Conservation (phyloP, 2,797 vertebrate genomes). For the Ara ararauna region DNA sequence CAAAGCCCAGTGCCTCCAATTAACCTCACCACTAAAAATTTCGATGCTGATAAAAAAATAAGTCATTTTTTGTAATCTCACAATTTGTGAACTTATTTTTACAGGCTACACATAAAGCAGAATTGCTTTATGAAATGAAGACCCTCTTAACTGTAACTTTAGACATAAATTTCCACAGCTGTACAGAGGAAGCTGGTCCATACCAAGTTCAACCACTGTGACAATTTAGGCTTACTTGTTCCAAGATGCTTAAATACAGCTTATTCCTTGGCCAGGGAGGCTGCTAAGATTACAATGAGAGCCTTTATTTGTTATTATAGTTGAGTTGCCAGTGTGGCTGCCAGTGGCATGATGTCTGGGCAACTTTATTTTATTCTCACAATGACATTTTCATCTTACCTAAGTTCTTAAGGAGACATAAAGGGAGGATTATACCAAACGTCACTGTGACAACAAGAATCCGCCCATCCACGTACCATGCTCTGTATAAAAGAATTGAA, state of each 20-base stretch:
- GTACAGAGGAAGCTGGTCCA: not conserved
- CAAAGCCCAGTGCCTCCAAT: not conserved
- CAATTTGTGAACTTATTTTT: not conserved
- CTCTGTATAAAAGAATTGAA: slow-evolving; percentile 77
- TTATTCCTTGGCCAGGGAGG: not conserved
- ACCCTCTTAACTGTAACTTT: not conserved
- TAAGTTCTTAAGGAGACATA: slow-evolving; percentile 93
- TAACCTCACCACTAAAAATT: not conserved
- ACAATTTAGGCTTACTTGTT: slow-evolving; percentile 9
- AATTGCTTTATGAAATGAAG: not conserved
- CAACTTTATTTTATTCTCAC: not conserved
- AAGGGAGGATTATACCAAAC: slow-evolving; percentile 87
- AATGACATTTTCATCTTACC: slow-evolving; percentile 79
- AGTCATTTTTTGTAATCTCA: not conserved
- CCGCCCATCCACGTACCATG: slow-evolving; percentile 93
- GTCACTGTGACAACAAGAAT: slow-evolving; percentile 90
- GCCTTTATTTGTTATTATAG: not conserved
- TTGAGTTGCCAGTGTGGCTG: not conserved
- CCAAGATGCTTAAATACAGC: not conserved
- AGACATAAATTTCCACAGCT: not conserved
- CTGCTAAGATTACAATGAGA: not conserved
- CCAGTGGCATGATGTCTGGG: not conserved
- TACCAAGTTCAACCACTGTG: not conserved
- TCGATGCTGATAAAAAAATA: not conserved
- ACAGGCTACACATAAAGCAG: not conserved